Base-by-base conservation (phyloP, 2,888 invertebrate genomes). In the Acanthopleura granulata region DNA sequence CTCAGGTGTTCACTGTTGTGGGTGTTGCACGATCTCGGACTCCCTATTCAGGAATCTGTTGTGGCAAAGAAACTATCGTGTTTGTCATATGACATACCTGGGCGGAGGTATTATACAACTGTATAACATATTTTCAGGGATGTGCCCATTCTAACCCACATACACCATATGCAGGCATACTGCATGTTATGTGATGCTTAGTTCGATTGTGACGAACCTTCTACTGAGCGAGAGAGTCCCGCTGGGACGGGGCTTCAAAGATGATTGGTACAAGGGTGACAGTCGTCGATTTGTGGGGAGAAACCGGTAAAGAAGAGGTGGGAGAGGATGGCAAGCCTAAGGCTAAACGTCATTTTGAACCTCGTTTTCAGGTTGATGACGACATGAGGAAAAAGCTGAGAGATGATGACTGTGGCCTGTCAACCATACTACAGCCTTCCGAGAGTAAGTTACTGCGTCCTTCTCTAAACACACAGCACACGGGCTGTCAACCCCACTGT, bases 331-430 rank as follows among this genome's bases (percentile, higher is more conserved):
- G 27, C 16, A 66, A 66, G 29, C 66, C 66, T 66, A 18, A 18
- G 18, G 12, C 22, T n/a, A 18, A 57, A 57, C 29, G 15, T 27
- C 29, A 16, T 66, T 16, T 66, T 25, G 66, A 66, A 66, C 66
- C 66, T 66, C 66, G 66, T 71, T 76, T 75, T 40, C 82, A 84
- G 83, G 80, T 82, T 70, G 82, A 81, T 66, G 81, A 82, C 22
- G 83, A 83, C 61, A 76, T 79, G 30, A 78, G 78, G 75, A 80
- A 81, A 77, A 79, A 77, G 62, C 76, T 80, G 57, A 80, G 81
- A 27, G 80, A 81, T 71, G 79, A 83, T 79, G 84, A 84, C 75
- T 85, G 85, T 70, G 82, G 79, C 30, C 80, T 85, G 81, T 82
- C 85, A 4, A 85, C 85, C 15, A 85, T 85, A 27, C 75, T 83